A percentile compares a stretch with the other conserved stretches of the same genome.
Evolutionary conservation across 2,888 invertebrate species (phyloP).

Genomic region (Ryuthela nishihirai): DNA sequence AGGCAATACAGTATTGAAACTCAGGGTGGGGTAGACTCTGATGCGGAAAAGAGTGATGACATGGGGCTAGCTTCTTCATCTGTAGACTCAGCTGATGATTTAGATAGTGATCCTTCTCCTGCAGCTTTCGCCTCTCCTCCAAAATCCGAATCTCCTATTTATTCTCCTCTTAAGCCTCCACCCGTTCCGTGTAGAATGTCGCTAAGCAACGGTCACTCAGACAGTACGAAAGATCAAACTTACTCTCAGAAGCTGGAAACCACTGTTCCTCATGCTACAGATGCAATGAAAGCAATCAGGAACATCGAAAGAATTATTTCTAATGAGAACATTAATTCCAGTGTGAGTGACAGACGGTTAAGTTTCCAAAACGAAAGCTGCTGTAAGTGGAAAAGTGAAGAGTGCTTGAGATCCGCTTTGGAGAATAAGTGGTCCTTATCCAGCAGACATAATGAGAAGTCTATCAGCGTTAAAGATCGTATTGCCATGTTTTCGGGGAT

Average conservation of each 20-base stretch:
- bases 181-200: slow-evolving; percentile 26
- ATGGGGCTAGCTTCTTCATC: slow-evolving; percentile 30
- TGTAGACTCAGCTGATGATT: slow-evolving; percentile 31
- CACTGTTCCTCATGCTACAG: too few relatives aligned
- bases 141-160: too few relatives aligned
- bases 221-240: too few relatives aligned
- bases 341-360: slow-evolving; percentile 60
- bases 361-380: slow-evolving; percentile 56
- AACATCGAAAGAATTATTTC: too few relatives aligned
- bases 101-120: slow-evolving; percentile 26
- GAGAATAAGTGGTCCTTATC: slow-evolving; percentile 20
- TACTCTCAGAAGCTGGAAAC: too few relatives aligned
- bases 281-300: too few relatives aligned
- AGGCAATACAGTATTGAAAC: slow-evolving; percentile 18
- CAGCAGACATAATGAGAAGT: slow-evolving; percentile 18
- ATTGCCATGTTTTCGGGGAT: slow-evolving; percentile 74
- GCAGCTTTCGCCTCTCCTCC: slow-evolving; percentile 13
- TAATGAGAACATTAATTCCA: too few relatives aligned
- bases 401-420: slow-evolving; percentile 23
- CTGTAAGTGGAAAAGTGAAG: slow-evolving; percentile 34
- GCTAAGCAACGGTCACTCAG: too few relatives aligned
- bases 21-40: slow-evolving; percentile 22
- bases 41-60: slow-evolving; percentile 23
- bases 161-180: slow-evolving; percentile 18
- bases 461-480: slow-evolving; percentile 70